A percentile compares a stretch with the other conserved stretches of the same genome.
Conservation (phyloP, 2,113 vertebrate genomes). For the Ailuropoda melanoleuca region DNA sequence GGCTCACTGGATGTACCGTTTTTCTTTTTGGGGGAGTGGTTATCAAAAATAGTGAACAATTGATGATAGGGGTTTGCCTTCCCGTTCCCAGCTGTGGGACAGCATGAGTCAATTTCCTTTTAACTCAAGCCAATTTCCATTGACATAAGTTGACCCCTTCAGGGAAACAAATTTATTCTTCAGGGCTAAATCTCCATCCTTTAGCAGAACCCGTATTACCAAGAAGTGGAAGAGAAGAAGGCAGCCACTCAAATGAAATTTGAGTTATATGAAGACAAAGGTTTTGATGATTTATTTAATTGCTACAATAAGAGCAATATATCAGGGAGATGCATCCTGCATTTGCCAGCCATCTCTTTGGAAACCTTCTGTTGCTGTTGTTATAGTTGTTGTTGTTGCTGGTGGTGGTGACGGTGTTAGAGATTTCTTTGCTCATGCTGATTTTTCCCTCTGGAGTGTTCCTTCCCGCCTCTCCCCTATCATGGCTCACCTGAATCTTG, state of each 20-base stretch:
- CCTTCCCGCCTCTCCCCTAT: not conserved
- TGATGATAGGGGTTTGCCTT: not conserved
- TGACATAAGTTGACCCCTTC: not conserved
- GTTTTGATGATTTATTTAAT: not conserved
- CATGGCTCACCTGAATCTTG: not conserved
- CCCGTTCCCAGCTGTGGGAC: not conserved
- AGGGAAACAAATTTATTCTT: not conserved
- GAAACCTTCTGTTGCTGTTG: not conserved
- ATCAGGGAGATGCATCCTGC: not conserved
- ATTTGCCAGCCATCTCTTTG: not conserved
- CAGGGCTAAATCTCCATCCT: not conserved
- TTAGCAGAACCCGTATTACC: not conserved
- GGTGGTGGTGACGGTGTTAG: not conserved
- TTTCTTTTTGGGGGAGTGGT: not conserved
- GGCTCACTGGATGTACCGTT: not conserved
- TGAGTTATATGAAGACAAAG: not conserved
- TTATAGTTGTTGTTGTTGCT: fast-evolving
- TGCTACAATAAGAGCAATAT: not conserved
- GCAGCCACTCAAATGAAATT: not conserved
- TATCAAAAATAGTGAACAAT: not conserved
- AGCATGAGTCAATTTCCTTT: not conserved
- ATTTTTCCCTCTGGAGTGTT: not conserved
- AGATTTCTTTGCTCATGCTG: not conserved
- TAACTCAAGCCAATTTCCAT: not conserved
- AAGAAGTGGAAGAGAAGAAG: not conserved